phyloP scores from a whole-genome alignment of 2,797 vertebrate genomes.

The Rhinichthys osculus region DNA sequence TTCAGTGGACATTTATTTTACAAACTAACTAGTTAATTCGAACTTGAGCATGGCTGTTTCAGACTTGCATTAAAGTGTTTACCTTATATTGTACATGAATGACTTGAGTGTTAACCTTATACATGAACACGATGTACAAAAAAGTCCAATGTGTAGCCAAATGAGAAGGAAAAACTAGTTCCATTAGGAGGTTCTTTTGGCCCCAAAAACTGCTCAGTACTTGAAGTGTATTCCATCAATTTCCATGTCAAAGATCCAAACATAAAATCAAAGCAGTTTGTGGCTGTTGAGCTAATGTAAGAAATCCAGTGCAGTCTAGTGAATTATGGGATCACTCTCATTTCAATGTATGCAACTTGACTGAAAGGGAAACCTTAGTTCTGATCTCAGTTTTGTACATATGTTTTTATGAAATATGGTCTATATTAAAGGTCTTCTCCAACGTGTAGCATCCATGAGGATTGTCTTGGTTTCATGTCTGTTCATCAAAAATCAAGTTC shows the following conservation, averaged over 20 bases:
- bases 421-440: constrained; percentile 71
- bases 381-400: constrained; percentile 69
- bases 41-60: neutral
- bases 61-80: neutral
- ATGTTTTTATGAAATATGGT: constrained; percentile 66
- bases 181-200: neutral
- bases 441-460: neutral
- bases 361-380: constrained; percentile 44
- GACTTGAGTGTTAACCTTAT: neutral
- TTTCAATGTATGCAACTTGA: constrained; percentile 25
- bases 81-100: neutral
- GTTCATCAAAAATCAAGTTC: neutral
- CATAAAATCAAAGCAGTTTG: neutral
- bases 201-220: neutral
- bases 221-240: neutral
- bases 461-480: neutral
- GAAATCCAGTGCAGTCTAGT: neutral
- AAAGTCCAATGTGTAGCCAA: neutral
- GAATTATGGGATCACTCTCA: neutral
- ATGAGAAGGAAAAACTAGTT: neutral
- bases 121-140: neutral
- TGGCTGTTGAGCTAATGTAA: neutral
- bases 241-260: neutral
- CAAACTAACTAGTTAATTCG: neutral
- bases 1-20: neutral